Evolutionary conservation across 2,888 invertebrate genomes (phyloP).

Genomic region (Myathropa florea): DNA sequence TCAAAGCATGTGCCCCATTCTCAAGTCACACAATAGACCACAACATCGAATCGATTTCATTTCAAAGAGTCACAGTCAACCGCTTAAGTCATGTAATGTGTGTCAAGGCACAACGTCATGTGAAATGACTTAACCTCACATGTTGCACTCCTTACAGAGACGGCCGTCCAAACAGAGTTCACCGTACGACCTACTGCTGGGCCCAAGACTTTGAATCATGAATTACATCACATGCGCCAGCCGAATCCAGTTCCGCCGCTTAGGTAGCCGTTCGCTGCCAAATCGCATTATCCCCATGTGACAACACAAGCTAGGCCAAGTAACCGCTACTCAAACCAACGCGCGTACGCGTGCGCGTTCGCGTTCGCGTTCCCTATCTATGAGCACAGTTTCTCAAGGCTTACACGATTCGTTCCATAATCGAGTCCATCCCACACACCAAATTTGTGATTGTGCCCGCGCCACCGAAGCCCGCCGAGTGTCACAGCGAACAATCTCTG

Average conservation of each 20-base stretch:
- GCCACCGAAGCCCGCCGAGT: constrained; percentile 39
- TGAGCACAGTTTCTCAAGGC: background rate
- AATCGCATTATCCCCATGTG: background rate
- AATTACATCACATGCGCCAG: background rate
- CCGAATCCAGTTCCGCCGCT: background rate
- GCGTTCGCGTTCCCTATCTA: background rate
- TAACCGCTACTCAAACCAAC: no score
- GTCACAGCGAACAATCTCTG: constrained; percentile 56
- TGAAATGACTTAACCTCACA: background rate
- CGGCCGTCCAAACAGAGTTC: background rate
- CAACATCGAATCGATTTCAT: background rate
- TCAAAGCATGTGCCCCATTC: no score
- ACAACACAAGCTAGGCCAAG: background rate
- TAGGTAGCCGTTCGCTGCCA: background rate
- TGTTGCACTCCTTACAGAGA: background rate
- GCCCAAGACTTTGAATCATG: background rate
- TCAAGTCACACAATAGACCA: background rate
- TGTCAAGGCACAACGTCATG: background rate
- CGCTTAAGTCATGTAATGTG: background rate
- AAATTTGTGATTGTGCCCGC: constrained; percentile 20
- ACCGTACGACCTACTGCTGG: background rate
- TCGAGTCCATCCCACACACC: constrained; percentile 51
- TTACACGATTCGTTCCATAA: constrained; percentile 34
- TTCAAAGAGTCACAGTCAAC: background rate
- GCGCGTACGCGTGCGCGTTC: background rate